phyloP scores from a whole-genome alignment of 2,113 vertebrate genomes.

The Fregetta grallaria region DNA sequence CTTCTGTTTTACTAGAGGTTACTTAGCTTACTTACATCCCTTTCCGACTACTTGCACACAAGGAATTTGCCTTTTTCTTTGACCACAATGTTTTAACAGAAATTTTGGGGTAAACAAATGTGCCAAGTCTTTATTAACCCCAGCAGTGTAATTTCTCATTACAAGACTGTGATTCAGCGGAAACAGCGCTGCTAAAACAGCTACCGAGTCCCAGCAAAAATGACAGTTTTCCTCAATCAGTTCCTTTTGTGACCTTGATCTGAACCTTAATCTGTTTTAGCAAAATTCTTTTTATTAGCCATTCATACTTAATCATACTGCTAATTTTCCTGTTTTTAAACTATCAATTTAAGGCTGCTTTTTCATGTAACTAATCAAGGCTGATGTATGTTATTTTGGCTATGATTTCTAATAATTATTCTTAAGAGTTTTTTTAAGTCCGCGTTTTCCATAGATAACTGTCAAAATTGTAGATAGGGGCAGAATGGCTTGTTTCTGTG shows the following conservation, averaged over 20 bases:
- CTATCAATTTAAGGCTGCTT: conserved; percentile 39
- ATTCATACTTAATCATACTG: conserved; percentile 57
- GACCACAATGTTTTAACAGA: conserved; percentile 62
- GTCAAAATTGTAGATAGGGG: background rate
- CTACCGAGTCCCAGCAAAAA: conserved; percentile 56
- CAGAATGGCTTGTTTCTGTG: conserved; percentile 3
- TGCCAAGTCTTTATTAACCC: conserved; percentile 73
- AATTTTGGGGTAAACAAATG: conserved; percentile 59
- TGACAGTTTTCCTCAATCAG: conserved; percentile 72
- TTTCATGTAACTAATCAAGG: conserved; percentile 50
- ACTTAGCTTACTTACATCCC: background rate
- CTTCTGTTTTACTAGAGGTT: background rate
- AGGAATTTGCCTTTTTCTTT: conserved; percentile 48
- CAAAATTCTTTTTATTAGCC: conserved; percentile 76
- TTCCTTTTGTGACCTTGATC: conserved; percentile 77
- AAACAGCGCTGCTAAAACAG: conserved; percentile 57
- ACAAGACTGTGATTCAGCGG: conserved; percentile 68
- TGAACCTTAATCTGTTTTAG: conserved; percentile 79
- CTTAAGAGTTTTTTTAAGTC: conserved; percentile 42
- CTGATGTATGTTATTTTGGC: conserved; percentile 51
- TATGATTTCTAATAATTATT: conserved; percentile 58
- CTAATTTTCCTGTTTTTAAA: conserved; percentile 76
- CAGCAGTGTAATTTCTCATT: conserved; percentile 74
- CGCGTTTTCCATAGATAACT: background rate
- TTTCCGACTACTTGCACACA: conserved; percentile 39